Conservation (phyloP, 2,113 vertebrate genomes). For the Thamnaconus septentrionalis region DNA sequence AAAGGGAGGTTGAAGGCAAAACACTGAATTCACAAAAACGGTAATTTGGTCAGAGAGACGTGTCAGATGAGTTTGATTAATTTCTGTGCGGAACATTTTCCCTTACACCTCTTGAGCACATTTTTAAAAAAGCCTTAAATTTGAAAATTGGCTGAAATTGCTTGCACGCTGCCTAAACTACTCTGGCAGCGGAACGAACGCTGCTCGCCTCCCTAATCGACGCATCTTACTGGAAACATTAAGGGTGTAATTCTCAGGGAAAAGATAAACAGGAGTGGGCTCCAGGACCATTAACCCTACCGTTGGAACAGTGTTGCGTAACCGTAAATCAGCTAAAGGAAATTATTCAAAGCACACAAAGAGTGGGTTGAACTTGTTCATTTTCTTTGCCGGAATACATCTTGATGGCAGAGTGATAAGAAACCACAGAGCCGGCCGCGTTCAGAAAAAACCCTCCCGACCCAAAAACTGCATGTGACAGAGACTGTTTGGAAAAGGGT, state of each 20-base stretch:
- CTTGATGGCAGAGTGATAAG: constrained; percentile 34
- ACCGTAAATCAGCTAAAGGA: constrained; percentile 24
- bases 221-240: constrained; percentile 6
- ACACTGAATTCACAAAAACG: too few species aligned
- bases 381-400: constrained; percentile 6
- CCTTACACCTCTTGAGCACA: too few species aligned
- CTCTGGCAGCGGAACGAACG: not conserved
- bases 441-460: constrained; percentile 24
- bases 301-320: constrained; percentile 9
- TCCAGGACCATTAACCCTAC: constrained; percentile 19
- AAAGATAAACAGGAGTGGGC: too few species aligned
- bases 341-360: constrained; percentile 11
- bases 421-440: constrained; percentile 23
- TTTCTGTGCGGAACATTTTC: too few species aligned
- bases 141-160: too few species aligned
- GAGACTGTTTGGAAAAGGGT: constrained; percentile 35
- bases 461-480: constrained; percentile 49
- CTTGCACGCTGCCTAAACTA: too few species aligned
- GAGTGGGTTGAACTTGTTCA: constrained; percentile 9
- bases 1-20: too few species aligned
- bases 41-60: too few species aligned
- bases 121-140: too few species aligned
- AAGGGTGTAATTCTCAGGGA: constrained; percentile 10
- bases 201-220: not conserved
- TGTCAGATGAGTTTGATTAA: too few species aligned